Evolutionary conservation across 2,888 invertebrate genomes (phyloP).

Genomic region (Clistopyga incitator): DNA sequence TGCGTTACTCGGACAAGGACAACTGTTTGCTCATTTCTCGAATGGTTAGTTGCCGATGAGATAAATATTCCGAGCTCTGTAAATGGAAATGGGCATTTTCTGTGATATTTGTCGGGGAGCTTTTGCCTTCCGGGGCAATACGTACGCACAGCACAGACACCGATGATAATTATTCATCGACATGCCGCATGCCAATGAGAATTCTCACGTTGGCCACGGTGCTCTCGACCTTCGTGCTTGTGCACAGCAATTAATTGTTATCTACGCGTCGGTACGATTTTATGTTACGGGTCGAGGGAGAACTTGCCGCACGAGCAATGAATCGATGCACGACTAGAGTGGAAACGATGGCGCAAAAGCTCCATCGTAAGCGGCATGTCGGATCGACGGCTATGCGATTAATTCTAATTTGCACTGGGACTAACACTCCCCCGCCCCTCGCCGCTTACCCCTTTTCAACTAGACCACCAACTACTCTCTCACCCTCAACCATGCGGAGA

Average conservation of each 20-base stretch:
- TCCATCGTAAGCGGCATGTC: slow-evolving; percentile 47
- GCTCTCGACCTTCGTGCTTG: slow-evolving; percentile 22
- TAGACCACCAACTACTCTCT: background rate
- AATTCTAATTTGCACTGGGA: slow-evolving; percentile 62
- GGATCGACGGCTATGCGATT: slow-evolving; percentile 65
- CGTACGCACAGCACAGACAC: slow-evolving; percentile 5
- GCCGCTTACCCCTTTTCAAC: background rate
- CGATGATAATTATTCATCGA: slow-evolving; percentile 51
- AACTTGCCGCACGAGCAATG: slow-evolving; percentile 15
- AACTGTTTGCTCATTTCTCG: slow-evolving; percentile 46
- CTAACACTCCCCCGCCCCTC: slow-evolving; percentile 20
- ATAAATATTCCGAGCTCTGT: slow-evolving; percentile 7
- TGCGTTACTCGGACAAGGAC: slow-evolving; percentile 30
- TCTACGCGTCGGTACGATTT: slow-evolving; percentile 15
- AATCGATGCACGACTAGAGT: slow-evolving; percentile 23
- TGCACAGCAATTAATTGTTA: slow-evolving; percentile 59
- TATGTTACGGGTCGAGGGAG: slow-evolving; percentile 10
- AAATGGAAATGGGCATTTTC: slow-evolving; percentile 13
- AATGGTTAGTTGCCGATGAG: slow-evolving; percentile 20
- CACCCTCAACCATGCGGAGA: background rate
- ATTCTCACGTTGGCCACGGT: slow-evolving; percentile 38
- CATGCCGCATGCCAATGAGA: slow-evolving; percentile 51
- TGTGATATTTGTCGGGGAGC: slow-evolving; percentile 10
- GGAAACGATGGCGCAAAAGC: slow-evolving; percentile 44
- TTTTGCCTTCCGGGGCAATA: background rate